A percentile compares a stretch with the other conserved stretches of the same genome.
These are phyloP conservation scores for Tympanoctomys barrerae DNA, from an alignment of 2,797 vertebrate genomes.

Conservation along the genomic window DNA sequence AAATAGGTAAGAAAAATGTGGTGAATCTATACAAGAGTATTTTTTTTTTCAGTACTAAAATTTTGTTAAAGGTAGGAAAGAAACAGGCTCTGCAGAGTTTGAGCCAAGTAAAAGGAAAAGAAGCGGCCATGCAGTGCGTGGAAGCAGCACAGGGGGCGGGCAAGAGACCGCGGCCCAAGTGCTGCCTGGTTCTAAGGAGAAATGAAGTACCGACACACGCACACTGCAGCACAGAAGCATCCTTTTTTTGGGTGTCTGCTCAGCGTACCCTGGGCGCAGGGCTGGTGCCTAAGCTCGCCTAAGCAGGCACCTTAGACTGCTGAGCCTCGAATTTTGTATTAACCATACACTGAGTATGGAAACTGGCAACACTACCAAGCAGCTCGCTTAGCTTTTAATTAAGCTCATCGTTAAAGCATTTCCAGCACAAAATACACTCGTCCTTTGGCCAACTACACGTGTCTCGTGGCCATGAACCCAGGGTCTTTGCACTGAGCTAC, in stretches of 20 bases:
- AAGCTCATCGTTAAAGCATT: neutral
- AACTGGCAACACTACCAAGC: neutral
- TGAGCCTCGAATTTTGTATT: too few relatives aligned
- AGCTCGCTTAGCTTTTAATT: neutral
- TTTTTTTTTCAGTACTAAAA: neutral
- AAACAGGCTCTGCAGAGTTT: neutral
- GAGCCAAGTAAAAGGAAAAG: neutral
- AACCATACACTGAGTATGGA: neutral
- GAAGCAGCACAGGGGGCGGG: neutral
- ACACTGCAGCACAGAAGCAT: neutral
- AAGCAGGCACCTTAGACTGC: too few relatives aligned
- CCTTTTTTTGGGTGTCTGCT: neutral
- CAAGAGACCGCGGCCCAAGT: neutral
- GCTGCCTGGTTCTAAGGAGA: neutral
- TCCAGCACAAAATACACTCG: neutral
- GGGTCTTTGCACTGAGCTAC: neutral
- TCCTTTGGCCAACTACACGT: neutral
- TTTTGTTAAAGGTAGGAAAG: neutral
- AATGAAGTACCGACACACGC: neutral
- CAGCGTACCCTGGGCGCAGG: too few relatives aligned
- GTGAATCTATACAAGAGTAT: neutral
- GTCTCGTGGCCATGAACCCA: too few relatives aligned
- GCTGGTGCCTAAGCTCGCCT: too few relatives aligned
- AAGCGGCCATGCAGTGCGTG: neutral
- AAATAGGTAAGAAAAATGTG: slow-evolving; percentile 48